phyloP scores from a whole-genome alignment of 2,113 vertebrate genomes.

The Chelonoidis abingdonii region DNA sequence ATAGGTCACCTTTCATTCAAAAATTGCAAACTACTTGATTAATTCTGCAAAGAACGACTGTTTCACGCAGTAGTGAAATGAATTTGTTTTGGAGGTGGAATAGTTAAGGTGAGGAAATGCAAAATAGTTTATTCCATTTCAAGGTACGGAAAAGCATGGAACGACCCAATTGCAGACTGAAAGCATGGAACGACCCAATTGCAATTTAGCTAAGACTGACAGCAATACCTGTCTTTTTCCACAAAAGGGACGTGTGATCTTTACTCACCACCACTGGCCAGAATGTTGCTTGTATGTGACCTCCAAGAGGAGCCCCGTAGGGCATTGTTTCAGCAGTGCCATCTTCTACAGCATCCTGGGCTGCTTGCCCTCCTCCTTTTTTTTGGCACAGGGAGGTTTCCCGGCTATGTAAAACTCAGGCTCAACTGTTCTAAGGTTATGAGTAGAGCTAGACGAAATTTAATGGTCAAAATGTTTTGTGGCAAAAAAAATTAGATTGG shows the following conservation, averaged over 20 bases:
- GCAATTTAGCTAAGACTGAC: neutral
- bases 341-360: neutral
- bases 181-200: neutral
- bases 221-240: neutral
- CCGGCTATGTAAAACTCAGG: neutral
- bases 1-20: constrained; percentile 13
- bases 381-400: neutral
- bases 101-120: neutral
- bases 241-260: neutral
- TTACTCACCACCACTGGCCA: neutral
- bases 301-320: neutral
- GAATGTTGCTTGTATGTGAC: neutral
- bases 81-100: neutral
- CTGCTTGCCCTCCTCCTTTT: neutral
- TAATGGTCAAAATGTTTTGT: neutral
- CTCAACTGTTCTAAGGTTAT: neutral
- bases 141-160: neutral
- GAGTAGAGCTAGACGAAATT: neutral
- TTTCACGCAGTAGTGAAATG: constrained; percentile 39
- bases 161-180: neutral
- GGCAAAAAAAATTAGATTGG: neutral
- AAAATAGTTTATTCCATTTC: neutral
- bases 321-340: neutral
- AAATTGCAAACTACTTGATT: constrained; percentile 25
- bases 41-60: constrained; percentile 20